Evolutionary conservation across 1,140 invertebrate species (phyloP).

Genomic region (Lucilia sericata): DNA sequence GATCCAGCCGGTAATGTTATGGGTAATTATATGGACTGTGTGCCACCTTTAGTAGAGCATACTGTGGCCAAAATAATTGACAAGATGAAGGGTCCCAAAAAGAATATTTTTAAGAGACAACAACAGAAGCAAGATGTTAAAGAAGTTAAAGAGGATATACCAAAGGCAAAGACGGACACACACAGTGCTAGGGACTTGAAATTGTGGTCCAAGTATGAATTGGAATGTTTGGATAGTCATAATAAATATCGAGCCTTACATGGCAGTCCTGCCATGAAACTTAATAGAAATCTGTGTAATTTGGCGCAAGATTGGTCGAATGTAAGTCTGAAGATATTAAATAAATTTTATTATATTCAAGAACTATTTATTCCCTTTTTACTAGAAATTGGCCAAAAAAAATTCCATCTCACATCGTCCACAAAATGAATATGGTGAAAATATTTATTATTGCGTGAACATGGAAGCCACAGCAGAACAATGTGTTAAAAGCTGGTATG

Average conservation of each 20-base stretch:
- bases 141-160: not conserved
- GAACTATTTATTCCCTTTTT: not conserved
- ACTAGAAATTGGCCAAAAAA: slow-evolving; percentile 34
- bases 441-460: slow-evolving; percentile 82
- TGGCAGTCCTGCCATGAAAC: slow-evolving; percentile 42
- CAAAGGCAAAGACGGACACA: not conserved
- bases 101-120: not conserved
- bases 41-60: slow-evolving; percentile 40
- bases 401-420: slow-evolving; percentile 73
- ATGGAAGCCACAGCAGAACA: slow-evolving; percentile 70
- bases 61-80: not conserved
- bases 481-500: slow-evolving; percentile 74
- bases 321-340: slow-evolving; percentile 26
- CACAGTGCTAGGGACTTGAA: not conserved
- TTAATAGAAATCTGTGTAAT: slow-evolving; percentile 45
- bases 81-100: not conserved
- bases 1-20: slow-evolving; percentile 60
- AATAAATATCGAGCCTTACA: slow-evolving; percentile 53
- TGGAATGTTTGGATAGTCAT: slow-evolving; percentile 45
- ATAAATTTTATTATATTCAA: too few species aligned
- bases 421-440: slow-evolving; percentile 83
- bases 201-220: not conserved
- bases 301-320: slow-evolving; percentile 49
- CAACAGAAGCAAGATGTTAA: not conserved
- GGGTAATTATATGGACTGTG: slow-evolving; percentile 52